Evolutionary conservation across 2,113 vertebrate species (phyloP), one percentile per base, ranked within the genome.

Genomic region (Sinocyclocheilus anophthalmus): DNA sequence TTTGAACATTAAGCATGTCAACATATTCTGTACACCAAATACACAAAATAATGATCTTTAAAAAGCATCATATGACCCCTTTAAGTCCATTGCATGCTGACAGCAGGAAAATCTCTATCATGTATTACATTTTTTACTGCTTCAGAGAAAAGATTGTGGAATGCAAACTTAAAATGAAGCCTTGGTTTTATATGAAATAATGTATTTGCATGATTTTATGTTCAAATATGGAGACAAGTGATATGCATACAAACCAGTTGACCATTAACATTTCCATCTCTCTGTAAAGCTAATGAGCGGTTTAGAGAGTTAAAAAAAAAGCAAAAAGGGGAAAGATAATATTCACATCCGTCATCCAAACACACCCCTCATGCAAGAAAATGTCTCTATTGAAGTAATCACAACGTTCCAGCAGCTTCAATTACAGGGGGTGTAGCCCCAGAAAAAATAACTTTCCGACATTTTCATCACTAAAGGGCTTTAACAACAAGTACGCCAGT

Each of bases 331-430:
- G 14, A 55, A 53, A 13, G 61, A 83, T 72, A 69, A 72, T 83
- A 9, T 83, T 69, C 63, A 26, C 81, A 83, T 70, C 63, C 24
- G 45, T 53, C 81, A 53, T 37, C 50, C 30, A 69, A 33, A 72
- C 20, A 72, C 50, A 24, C 81, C 81, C 81, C 50, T 6, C 3
- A 7, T 83, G 69, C 8, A 73, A 42, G 65, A 59, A 59, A 73
- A 77, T 67, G 53, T 69, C 85, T 76, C 20, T 33, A 45, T 33
- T 75, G 18, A 48, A 76, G 14, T 86, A 84, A 86, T 88, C 76
- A 81, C 79, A 70, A 70, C 12, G 37, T 86, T 84, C 26, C 37
- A 12, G 65, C 26, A 24, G 11, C 57, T 81, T 81, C 50, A 76
- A 82, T 77, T 24, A 26, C 50, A 50, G 61, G 70, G 50, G 75